These are phyloP conservation scores for Drosophila mulleri DNA, from an alignment of 2,888 invertebrate species.

Conservation along the genomic window DNA sequence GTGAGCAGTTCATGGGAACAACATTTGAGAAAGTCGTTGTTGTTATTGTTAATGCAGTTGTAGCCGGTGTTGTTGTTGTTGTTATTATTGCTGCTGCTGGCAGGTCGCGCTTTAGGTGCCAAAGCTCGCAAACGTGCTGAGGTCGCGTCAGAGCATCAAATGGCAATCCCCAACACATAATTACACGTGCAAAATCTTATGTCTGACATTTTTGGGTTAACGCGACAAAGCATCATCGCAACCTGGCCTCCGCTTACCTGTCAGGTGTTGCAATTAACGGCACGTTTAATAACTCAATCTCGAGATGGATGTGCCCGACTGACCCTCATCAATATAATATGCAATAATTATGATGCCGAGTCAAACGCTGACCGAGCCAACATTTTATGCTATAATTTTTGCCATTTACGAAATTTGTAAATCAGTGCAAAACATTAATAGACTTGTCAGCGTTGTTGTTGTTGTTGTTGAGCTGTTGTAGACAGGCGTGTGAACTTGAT, in stretches of 20 bases:
- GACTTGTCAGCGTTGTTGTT: background rate
- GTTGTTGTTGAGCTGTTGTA: slow-evolving; percentile 1
- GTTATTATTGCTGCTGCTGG: slow-evolving; percentile 28
- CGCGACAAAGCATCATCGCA: slow-evolving; percentile 59
- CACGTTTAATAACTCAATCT: slow-evolving; percentile 74
- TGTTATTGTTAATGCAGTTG: slow-evolving; percentile 47
- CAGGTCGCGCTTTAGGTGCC: slow-evolving; percentile 25
- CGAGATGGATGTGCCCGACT: slow-evolving; percentile 23
- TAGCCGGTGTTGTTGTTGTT: slow-evolving; percentile 31
- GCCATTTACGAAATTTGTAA: slow-evolving; percentile 65
- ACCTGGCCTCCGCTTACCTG: slow-evolving; percentile 21
- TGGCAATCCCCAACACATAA: slow-evolving; percentile 53
- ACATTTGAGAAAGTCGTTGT: slow-evolving; percentile 68
- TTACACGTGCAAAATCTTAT: slow-evolving; percentile 62
- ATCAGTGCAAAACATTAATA: slow-evolving; percentile 22
- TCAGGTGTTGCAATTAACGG: slow-evolving; percentile 63
- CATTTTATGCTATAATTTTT: slow-evolving; percentile 45
- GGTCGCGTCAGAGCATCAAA: slow-evolving; percentile 52
- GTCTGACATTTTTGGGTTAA: slow-evolving; percentile 75
- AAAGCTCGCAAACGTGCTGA: slow-evolving; percentile 57
- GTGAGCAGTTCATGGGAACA: slow-evolving; percentile 77
- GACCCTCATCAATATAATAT: slow-evolving; percentile 65
- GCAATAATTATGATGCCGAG: slow-evolving; percentile 22
- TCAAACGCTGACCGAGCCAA: slow-evolving; percentile 19
- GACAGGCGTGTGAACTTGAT: slow-evolving; percentile 67